These are phyloP conservation scores for Agrochola circellaris DNA, from an alignment of 2,888 invertebrate genomes.

Conservation along the genomic window DNA sequence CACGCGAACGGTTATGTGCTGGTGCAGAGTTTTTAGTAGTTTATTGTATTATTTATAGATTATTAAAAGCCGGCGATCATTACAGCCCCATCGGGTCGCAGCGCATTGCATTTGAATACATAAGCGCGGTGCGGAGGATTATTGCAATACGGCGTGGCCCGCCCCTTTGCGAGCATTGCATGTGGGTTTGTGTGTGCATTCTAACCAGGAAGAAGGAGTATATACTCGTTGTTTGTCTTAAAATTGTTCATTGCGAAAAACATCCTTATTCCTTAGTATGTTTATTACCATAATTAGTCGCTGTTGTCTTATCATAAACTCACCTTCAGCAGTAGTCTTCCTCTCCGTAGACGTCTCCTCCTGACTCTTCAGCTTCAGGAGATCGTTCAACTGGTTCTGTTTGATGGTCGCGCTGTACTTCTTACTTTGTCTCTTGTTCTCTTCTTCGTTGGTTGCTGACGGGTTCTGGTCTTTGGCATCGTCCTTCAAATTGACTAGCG, in stretches of 20 bases:
- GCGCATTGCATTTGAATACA: neutral
- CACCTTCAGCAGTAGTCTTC: conserved; percentile 78
- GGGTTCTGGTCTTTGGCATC: conserved; percentile 81
- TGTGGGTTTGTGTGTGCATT: neutral
- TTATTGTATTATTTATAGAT: neutral
- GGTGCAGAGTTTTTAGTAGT: neutral
- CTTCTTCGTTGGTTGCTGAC: conserved; percentile 86
- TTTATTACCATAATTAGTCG: neutral
- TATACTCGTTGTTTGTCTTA: neutral
- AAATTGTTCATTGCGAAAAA: neutral
- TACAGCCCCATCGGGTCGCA: neutral
- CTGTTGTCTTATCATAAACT: conserved; percentile 38
- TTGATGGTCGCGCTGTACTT: conserved; percentile 86
- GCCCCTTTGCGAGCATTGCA: neutral
- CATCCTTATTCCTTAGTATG: neutral
- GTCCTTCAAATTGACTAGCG: conserved; percentile 81
- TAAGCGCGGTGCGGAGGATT: neutral
- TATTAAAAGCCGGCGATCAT: neutral
- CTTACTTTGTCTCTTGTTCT: conserved; percentile 87
- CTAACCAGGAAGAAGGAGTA: neutral
- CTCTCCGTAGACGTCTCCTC: conserved; percentile 79
- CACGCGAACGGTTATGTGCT: neutral
- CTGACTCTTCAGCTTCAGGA: conserved; percentile 75
- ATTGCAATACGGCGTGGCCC: no score
- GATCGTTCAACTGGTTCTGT: conserved; percentile 84